Conservation (phyloP, 1,140 invertebrate species). For the Lasioglossum baleicum region DNA sequence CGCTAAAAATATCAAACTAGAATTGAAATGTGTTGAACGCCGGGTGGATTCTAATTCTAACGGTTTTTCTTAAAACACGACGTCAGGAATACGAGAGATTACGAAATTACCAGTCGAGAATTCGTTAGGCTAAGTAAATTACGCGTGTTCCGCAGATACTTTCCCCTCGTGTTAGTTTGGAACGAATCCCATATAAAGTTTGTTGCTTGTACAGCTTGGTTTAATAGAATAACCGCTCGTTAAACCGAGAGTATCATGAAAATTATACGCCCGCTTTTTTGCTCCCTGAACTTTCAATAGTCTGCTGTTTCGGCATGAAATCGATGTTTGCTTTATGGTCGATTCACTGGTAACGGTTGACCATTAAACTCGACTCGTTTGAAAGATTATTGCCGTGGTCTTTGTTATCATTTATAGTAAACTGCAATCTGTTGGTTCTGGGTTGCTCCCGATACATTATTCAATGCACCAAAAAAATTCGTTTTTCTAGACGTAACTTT, state of each 20-base stretch:
- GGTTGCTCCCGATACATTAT: too few relatives aligned
- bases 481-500: too few relatives aligned
- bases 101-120: background rate
- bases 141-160: background rate
- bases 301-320: background rate
- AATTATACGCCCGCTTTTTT: background rate
- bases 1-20: background rate
- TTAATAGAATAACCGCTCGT: background rate
- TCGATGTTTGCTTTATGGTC: constrained; percentile 10
- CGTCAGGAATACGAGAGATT: background rate
- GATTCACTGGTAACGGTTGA: background rate
- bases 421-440: background rate
- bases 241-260: constrained; percentile 5
- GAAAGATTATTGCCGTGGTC: background rate
- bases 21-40: background rate
- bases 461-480: too few relatives aligned
- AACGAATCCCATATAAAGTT: background rate
- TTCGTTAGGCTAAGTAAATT: background rate
- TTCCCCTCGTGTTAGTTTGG: too few relatives aligned
- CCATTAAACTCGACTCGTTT: background rate
- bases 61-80: too few relatives aligned
- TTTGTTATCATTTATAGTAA: background rate
- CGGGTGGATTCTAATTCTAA: too few relatives aligned
- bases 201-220: background rate
- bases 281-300: background rate